Percentiles rank a stretch among this genome's conserved stretches.
Evolutionary conservation across 2,113 vertebrate species (phyloP).

Genomic region (Rattus norvegicus): DNA sequence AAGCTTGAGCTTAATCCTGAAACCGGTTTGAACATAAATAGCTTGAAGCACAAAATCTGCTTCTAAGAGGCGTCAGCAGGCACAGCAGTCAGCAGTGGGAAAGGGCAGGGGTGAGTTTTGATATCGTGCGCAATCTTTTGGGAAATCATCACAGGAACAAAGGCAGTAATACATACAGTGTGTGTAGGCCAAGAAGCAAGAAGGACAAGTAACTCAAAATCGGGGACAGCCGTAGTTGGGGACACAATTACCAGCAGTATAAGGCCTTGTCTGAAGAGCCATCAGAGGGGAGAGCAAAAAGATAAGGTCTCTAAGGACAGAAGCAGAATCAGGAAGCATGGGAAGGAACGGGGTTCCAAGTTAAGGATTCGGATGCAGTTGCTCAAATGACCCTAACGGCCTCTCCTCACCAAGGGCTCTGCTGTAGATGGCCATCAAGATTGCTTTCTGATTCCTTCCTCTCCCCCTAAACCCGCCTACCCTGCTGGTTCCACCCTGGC

Average conservation of each 20-base stretch:
- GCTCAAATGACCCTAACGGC: not conserved
- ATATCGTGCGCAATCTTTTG: not conserved
- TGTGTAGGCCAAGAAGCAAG: not conserved
- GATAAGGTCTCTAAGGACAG: not conserved
- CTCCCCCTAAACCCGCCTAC: too few species aligned
- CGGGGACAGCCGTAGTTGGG: not conserved
- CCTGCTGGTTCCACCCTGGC: not conserved
- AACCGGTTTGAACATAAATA: not conserved
- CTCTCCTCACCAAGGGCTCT: not conserved
- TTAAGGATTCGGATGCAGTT: too few species aligned
- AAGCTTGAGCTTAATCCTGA: not conserved
- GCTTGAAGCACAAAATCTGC: not conserved
- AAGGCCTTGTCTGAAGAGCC: fast-evolving
- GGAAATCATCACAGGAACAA: not conserved
- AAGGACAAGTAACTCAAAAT: not conserved
- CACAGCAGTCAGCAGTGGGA: not conserved
- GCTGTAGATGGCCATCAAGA: not conserved
- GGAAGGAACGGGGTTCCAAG: fast-evolving
- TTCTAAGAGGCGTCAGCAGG: not conserved
- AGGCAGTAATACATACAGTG: not conserved
- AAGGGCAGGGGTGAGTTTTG: not conserved
- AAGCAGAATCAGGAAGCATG: not conserved
- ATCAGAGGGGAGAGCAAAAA: too few species aligned
- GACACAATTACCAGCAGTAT: too few species aligned
- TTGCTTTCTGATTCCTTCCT: not conserved